Evolutionary conservation across 1,140 invertebrate species (phyloP).

Genomic region (Heliconius eleuchia): DNA sequence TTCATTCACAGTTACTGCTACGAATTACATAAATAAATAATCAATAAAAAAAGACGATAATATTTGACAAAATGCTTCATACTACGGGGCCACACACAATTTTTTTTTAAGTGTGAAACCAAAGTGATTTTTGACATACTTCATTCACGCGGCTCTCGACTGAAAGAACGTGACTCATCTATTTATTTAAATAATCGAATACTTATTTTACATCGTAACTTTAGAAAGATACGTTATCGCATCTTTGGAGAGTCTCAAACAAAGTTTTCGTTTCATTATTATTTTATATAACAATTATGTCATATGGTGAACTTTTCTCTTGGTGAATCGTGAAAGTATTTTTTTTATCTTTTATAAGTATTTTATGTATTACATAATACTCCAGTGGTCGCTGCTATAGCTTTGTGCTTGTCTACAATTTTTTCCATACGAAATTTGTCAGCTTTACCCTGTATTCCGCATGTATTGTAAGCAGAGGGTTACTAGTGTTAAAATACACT

Average conservation of each 20-base stretch:
- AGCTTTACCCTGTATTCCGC: too few species aligned
- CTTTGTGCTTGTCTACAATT: neutral
- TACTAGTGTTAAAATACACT: too few species aligned
- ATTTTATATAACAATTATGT: conserved; percentile 10
- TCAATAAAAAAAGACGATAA: too few species aligned
- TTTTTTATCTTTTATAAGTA: neutral
- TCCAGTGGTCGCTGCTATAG: neutral
- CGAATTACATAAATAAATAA: too few species aligned
- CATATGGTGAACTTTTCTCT: neutral
- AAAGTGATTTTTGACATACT: neutral
- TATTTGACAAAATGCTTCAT: too few species aligned
- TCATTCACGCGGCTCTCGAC: neutral
- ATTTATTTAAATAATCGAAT: conserved; percentile 1
- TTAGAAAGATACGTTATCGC: neutral
- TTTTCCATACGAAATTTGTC: too few species aligned
- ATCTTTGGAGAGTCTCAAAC: neutral
- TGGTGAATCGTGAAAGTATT: conserved; percentile 8
- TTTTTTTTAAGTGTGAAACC: neutral
- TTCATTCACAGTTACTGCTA: too few species aligned
- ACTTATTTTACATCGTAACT: neutral
- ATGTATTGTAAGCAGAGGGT: too few species aligned
- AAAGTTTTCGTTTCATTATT: conserved; percentile 14
- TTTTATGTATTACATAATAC: neutral
- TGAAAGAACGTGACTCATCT: conserved; percentile 15
- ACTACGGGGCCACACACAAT: too few species aligned